These are phyloP conservation scores for Pterobdella sp. DNA, from an alignment of 2,888 invertebrate genomes.

Conservation along the genomic window DNA sequence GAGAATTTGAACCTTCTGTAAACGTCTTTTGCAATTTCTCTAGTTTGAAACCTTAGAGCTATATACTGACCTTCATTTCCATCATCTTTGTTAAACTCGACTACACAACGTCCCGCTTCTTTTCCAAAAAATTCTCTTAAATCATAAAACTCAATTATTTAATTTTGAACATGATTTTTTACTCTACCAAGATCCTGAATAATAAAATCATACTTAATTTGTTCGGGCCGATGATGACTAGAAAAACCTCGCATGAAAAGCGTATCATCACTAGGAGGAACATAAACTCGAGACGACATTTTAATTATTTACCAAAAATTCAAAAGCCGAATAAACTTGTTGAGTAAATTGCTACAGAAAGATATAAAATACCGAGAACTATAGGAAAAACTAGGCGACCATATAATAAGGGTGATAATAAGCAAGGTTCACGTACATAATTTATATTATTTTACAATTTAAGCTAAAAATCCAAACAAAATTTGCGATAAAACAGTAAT, in stretches of 20 bases:
- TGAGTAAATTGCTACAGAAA: too few relatives aligned
- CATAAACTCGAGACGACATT: slow-evolving; percentile 25
- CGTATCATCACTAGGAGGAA: slow-evolving; percentile 39
- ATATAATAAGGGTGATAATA: too few relatives aligned
- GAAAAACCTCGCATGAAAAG: slow-evolving; percentile 39
- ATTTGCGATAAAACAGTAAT: too few relatives aligned
- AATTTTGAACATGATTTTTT: not conserved
- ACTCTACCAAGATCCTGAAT: not conserved
- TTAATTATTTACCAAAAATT: not conserved
- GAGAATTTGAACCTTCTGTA: slow-evolving; percentile 35
- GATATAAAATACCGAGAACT: too few relatives aligned
- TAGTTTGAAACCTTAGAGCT: slow-evolving; percentile 38
- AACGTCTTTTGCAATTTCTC: slow-evolving; percentile 38
- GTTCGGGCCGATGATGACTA: slow-evolving; percentile 33
- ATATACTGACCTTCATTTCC: slow-evolving; percentile 36
- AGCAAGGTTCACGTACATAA: too few relatives aligned
- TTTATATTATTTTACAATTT: too few relatives aligned
- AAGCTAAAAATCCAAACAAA: too few relatives aligned
- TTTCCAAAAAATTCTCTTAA: slow-evolving; percentile 37
- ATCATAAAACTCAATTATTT: not conserved
- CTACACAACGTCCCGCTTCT: slow-evolving; percentile 35
- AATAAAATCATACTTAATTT: slow-evolving; percentile 35
- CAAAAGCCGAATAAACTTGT: too few relatives aligned
- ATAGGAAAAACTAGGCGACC: too few relatives aligned
- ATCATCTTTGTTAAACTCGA: slow-evolving; percentile 40